These are phyloP conservation scores for Felis chaus DNA, from an alignment of 2,113 vertebrate genomes.

Conservation along the genomic window DNA sequence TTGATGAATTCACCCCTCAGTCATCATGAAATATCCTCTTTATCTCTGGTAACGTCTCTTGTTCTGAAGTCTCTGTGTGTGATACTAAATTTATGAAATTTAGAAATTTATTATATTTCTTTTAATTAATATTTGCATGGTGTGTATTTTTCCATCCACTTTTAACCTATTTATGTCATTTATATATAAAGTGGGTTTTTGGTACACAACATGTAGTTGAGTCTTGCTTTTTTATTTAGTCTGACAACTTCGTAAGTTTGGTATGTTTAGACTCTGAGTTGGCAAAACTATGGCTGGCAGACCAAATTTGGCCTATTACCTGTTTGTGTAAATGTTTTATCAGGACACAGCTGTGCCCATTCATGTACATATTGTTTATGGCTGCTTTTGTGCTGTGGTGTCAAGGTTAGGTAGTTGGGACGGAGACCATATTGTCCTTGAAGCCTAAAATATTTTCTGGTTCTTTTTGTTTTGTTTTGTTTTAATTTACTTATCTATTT, in stretches of 20 bases:
- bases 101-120: neutral
- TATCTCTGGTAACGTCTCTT: neutral
- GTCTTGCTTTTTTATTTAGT: neutral
- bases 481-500: too few species aligned
- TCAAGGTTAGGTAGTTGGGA: neutral
- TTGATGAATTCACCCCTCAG: neutral
- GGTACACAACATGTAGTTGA: neutral
- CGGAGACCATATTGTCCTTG: neutral
- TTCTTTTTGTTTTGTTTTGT: neutral
- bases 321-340: slow-evolving; percentile 15
- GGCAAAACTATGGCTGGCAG: neutral
- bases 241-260: neutral
- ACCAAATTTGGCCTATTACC: neutral
- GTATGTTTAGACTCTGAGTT: neutral
- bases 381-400: neutral
- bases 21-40: neutral
- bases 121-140: neutral
- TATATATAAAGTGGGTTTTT: slow-evolving; percentile 10
- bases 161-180: neutral
- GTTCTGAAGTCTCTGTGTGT: neutral
- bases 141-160: neutral
- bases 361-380: neutral
- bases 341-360: neutral
- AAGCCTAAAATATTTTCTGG: neutral
- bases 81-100: neutral